Percentiles rank a stretch among this genome's conserved stretches.
Conservation (phyloP, 2,888 invertebrate species). For the Dolichopus griseipennis region DNA sequence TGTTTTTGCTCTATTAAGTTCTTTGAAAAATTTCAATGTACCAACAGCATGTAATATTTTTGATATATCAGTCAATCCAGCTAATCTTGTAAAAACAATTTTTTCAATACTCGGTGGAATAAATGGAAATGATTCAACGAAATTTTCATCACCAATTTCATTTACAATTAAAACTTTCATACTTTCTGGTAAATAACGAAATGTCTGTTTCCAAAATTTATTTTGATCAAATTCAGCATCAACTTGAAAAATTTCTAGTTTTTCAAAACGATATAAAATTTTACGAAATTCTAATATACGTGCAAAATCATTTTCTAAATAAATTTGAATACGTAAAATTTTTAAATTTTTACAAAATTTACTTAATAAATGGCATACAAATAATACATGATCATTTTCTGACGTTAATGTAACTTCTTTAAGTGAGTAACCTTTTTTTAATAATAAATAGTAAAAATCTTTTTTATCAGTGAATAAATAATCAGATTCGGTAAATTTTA, state of each 20-base stretch:
- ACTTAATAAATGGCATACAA: background rate
- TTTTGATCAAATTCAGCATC: slow-evolving; percentile 6
- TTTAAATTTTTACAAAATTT: background rate
- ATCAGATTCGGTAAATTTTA: background rate
- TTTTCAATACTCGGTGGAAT: background rate
- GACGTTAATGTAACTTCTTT: background rate
- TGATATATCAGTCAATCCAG: background rate
- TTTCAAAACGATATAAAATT: background rate
- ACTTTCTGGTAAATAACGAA: background rate
- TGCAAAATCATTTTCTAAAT: slow-evolving; percentile 1
- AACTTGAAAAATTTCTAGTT: background rate
- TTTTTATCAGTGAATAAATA: background rate
- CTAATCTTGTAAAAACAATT: slow-evolving; percentile 3
- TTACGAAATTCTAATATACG: background rate
- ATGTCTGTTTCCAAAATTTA: background rate
- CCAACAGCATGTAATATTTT: slow-evolving; percentile 3
- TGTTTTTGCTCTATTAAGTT: background rate
- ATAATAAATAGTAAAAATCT: background rate
- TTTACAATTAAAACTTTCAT: background rate
- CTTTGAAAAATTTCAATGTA: background rate
- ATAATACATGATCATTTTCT: slow-evolving; percentile 1
- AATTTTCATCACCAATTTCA: slow-evolving; percentile 6
- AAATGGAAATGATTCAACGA: background rate
- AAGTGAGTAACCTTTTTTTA: background rate
- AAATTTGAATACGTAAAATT: background rate